These are phyloP conservation scores for Arothron firmamentum DNA, from an alignment of 2,113 vertebrate species.

Conservation along the genomic window DNA sequence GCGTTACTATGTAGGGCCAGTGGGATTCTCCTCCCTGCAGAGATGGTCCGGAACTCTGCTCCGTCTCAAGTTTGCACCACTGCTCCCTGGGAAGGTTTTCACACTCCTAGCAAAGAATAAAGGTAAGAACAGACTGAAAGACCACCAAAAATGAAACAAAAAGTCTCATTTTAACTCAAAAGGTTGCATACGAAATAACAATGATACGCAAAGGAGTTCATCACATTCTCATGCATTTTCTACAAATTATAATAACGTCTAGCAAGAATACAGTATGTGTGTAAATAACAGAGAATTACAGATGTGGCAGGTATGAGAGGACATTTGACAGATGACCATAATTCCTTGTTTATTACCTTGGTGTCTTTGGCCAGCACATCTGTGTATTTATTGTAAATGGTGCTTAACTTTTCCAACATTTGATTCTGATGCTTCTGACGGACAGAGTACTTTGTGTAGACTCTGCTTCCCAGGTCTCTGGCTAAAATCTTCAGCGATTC, in stretches of 20 bases:
- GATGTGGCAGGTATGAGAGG: not conserved
- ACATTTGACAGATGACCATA: not conserved
- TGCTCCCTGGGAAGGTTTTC: constrained; percentile 78
- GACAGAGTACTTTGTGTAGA: constrained; percentile 75
- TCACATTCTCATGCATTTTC: no score
- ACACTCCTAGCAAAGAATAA: constrained; percentile 58
- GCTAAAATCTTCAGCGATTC: constrained; percentile 78
- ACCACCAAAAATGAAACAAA: constrained; percentile 19
- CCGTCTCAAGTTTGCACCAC: constrained; percentile 79
- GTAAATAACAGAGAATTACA: no score
- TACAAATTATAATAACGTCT: no score
- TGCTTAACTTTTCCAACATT: constrained; percentile 71
- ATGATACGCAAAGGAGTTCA: no score
- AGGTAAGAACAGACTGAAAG: constrained; percentile 1
- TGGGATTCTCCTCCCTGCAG: constrained; percentile 57
- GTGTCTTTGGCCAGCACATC: constrained; percentile 81
- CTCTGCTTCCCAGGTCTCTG: constrained; percentile 73
- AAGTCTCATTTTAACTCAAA: constrained; percentile 38
- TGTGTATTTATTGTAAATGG: constrained; percentile 76
- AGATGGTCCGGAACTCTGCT: constrained; percentile 66
- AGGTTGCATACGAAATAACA: constrained; percentile 30
- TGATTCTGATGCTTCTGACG: constrained; percentile 68
- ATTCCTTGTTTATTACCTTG: constrained; percentile 65
- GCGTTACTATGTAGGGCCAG: constrained; percentile 76
- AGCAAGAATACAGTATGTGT: no score